These are phyloP conservation scores for Anagrus nilaparvatae DNA, from an alignment of 1,140 invertebrate species.

Conservation along the genomic window DNA sequence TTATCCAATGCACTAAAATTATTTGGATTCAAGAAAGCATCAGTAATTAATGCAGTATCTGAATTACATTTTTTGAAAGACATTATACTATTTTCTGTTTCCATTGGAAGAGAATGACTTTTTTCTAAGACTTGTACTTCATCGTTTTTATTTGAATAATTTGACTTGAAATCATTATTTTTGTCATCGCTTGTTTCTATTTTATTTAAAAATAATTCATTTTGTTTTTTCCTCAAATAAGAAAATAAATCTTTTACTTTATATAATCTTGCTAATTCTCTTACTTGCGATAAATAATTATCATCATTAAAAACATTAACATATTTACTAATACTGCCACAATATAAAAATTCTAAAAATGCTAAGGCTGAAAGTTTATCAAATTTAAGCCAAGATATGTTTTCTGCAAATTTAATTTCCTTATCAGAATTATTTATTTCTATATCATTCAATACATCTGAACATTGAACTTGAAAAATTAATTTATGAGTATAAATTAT, in stretches of 20 bases:
- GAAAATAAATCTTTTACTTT: conserved; percentile 23
- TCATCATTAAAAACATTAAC: conserved; percentile 18
- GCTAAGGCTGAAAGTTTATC: conserved; percentile 28
- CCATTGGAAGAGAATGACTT: not conserved
- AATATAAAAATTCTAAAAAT: conserved; percentile 40
- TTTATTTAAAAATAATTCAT: conserved; percentile 4
- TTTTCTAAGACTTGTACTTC: conserved; percentile 1
- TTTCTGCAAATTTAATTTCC: conserved; percentile 22
- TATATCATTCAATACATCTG: conserved; percentile 34
- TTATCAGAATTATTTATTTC: conserved; percentile 20
- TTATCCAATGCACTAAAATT: not conserved
- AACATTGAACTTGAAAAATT: conserved; percentile 35
- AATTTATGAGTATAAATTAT: conserved; percentile 38
- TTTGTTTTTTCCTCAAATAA: conserved; percentile 21
- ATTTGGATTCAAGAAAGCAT: not conserved
- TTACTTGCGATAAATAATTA: conserved; percentile 16
- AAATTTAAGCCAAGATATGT: conserved; percentile 28
- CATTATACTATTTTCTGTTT: not conserved
- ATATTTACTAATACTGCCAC: conserved; percentile 28
- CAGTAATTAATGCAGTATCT: not conserved
- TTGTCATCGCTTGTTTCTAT: not conserved
- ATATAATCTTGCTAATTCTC: conserved; percentile 28
- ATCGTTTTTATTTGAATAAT: not conserved
- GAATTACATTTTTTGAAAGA: conserved; percentile 6
- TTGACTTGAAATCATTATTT: not conserved